Conservation (phyloP, 1,140 invertebrate genomes). For the Pteromalus puparum region DNA sequence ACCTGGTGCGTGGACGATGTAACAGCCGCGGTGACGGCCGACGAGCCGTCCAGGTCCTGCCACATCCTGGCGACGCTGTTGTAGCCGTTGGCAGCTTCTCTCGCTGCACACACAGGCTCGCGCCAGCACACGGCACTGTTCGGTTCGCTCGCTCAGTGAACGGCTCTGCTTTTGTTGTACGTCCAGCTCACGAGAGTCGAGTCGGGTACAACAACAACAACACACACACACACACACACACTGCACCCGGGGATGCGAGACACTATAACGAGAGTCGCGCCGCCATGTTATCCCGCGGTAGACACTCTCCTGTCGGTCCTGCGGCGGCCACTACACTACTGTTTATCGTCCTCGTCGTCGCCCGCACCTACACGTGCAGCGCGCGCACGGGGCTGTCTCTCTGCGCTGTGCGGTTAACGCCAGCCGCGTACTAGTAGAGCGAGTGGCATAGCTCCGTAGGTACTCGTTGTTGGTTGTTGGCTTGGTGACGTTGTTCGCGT, state of each 20-base stretch:
- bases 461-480: not conserved
- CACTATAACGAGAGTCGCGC: not conserved
- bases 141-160: no score
- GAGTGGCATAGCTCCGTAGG: not conserved
- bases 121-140: not conserved
- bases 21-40: conserved; percentile 67
- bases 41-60: conserved; percentile 70
- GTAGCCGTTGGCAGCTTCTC: not conserved
- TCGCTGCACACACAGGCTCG: not conserved
- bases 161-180: no score
- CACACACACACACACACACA: no score
- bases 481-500: not conserved
- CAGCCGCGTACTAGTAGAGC: not conserved
- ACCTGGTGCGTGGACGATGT: conserved; percentile 69
- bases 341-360: not conserved
- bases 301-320: not conserved
- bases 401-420: not conserved
- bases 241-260: no score
- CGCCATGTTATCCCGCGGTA: not conserved
- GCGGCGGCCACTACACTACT: not conserved
- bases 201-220: no score
- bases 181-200: no score
- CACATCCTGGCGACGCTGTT: conserved; percentile 65
- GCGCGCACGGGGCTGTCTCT: not conserved
- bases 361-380: conserved; percentile 1